These are phyloP conservation scores for Brachionus rotundiformis DNA, from an alignment of 1,140 invertebrate species.

Conservation along the genomic window DNA sequence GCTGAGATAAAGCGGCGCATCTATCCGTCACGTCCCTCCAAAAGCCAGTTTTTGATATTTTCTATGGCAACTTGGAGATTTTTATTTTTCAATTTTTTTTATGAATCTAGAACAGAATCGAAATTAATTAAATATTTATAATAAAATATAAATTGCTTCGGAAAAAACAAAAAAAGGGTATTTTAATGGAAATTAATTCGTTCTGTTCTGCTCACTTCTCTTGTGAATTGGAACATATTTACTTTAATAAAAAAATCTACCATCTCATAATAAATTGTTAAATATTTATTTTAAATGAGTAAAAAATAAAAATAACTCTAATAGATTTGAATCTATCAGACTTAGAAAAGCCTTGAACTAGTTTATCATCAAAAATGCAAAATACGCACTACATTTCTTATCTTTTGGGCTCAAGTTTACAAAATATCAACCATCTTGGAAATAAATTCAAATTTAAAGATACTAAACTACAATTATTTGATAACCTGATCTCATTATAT, in stretches of 20 bases:
- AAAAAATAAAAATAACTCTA: too few relatives aligned
- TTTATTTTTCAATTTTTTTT: not conserved
- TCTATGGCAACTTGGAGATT: not conserved
- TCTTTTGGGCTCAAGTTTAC: too few relatives aligned
- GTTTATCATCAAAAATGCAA: too few relatives aligned
- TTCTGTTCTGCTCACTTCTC: not conserved
- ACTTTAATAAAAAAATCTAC: not conserved
- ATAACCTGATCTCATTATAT: too few relatives aligned
- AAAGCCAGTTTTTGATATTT: not conserved
- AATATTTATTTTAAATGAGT: not conserved
- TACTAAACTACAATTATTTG: too few relatives aligned
- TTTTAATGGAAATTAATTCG: constrained; percentile 10
- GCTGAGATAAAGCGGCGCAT: not conserved
- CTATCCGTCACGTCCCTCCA: not conserved
- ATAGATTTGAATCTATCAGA: too few relatives aligned
- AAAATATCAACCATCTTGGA: too few relatives aligned
- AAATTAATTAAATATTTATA: constrained; percentile 35
- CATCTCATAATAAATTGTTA: not conserved
- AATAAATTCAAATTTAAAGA: too few relatives aligned
- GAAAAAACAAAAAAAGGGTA: not conserved
- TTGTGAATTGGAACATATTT: constrained; percentile 1
- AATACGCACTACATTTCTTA: too few relatives aligned
- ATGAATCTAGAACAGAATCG: constrained; percentile 31
- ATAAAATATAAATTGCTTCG: too few relatives aligned
- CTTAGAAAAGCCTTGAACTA: too few relatives aligned